A percentile compares a stretch with the other conserved stretches of the same genome.
phyloP scores from a whole-genome alignment of 2,888 invertebrate species.

The Nezara viridula region DNA sequence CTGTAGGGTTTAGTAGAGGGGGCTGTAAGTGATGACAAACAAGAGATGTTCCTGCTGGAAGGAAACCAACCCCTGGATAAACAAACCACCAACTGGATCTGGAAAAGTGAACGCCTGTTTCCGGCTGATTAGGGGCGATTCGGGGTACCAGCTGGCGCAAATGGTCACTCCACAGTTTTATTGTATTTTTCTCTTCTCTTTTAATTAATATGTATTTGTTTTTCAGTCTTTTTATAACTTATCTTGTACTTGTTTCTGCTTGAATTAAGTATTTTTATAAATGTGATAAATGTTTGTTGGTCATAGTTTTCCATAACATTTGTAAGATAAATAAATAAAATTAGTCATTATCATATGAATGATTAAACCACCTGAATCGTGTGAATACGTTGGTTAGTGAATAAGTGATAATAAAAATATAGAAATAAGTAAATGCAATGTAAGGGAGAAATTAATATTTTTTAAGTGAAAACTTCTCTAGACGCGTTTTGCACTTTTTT shows the following conservation, averaged over 20 bases:
- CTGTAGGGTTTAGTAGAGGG: neutral
- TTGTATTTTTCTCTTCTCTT: neutral
- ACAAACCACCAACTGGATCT: constrained; percentile 47
- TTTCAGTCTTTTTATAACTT: neutral
- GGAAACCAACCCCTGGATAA: constrained; percentile 49
- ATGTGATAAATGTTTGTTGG: too few species aligned
- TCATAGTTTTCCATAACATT: too few species aligned
- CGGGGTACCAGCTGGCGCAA: neutral
- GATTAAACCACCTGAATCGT: too few species aligned
- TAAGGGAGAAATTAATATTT: too few species aligned
- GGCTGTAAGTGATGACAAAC: constrained; percentile 45
- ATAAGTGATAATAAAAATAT: too few species aligned
- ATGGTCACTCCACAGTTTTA: neutral
- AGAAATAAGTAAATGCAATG: too few species aligned
- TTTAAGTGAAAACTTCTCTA: too few species aligned
- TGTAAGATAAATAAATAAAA: too few species aligned
- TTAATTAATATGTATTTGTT: neutral
- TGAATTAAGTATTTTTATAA: neutral
- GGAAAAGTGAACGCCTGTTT: constrained; percentile 36
- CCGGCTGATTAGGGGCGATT: constrained; percentile 25
- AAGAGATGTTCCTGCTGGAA: constrained; percentile 48
- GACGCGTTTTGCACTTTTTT: too few species aligned
- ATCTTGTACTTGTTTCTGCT: neutral
- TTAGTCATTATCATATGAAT: too few species aligned
- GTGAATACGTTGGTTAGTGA: too few species aligned